Conservation (phyloP, 2,888 invertebrate species). For the Dugesia japonica region DNA sequence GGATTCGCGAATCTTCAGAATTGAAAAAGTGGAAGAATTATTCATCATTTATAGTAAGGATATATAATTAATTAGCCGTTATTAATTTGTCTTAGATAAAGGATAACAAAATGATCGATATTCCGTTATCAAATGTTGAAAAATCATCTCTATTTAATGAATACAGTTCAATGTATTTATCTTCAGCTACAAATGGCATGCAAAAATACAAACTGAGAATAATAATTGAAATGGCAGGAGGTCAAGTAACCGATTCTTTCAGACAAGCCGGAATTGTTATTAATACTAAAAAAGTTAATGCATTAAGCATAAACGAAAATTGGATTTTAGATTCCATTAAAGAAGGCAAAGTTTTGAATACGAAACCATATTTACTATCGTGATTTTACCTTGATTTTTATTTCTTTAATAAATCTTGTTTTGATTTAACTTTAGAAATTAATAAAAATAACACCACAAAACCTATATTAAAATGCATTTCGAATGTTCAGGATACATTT, state of each 20-base stretch:
- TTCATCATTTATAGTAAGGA: not conserved
- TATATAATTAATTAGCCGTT: not conserved
- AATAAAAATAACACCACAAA: not conserved
- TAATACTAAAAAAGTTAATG: not conserved
- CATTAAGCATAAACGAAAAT: not conserved
- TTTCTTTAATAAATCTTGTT: not conserved
- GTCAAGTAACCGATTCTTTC: not conserved
- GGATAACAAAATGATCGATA: not conserved
- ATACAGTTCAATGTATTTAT: constrained; percentile 4
- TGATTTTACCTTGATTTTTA: not conserved
- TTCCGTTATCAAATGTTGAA: not conserved
- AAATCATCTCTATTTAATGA: not conserved
- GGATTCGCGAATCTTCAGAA: not conserved
- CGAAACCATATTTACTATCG: not conserved
- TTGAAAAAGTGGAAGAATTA: not conserved
- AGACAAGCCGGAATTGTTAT: not conserved
- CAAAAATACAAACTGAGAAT: constrained; percentile 9
- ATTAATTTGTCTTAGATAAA: not conserved
- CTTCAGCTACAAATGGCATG: not conserved
- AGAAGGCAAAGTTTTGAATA: not conserved
- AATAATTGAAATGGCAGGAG: not conserved
- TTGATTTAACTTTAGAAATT: not conserved
- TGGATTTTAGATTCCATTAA: not conserved
- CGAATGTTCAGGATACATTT: not conserved
- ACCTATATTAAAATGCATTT: constrained; percentile 20